Base-by-base conservation (phyloP, 2,888 invertebrate species). In the Thelaira solivaga region DNA sequence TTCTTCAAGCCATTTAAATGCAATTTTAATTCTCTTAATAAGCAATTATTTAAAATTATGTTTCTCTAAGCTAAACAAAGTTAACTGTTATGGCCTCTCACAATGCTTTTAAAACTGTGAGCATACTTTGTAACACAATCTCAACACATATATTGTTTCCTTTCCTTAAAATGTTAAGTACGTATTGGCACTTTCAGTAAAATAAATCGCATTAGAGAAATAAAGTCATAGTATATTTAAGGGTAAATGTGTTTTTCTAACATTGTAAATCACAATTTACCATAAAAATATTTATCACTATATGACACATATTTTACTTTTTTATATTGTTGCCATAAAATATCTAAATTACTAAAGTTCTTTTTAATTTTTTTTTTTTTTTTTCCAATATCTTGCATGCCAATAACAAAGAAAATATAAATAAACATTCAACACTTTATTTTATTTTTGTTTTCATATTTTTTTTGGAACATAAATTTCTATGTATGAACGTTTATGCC, bases 231-330 rank as follows among this genome's bases (percentile, higher is more conserved):
- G n/a, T n/a, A 13, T 26, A 10, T 62, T 61, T 43, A 18, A 51
- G 62, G 72, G 53, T 34, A 53, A 62, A 62, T 53, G 26, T 62
- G 11, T 64, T 36, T 16, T n/a, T 20, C 6, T 36, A 53, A 34
- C 55, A 43, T 24, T 18, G 41, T 73, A 73, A 68, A 73, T 77
- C 55, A 72, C 72, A 62, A 72, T 77, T 72, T 64, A 62, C 67
- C 55, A 77, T 43, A 68, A 59, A 49, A 55, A 62, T 43, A 39
- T 76, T 72, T 72, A 76, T 72, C 72, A 72, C 47, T 29, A 43
- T 62, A 55, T 72, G 72, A 72, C 49, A 72, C 39, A 72, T 72
- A 72, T 76, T 71, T 39, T 43, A 34, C 43, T 34, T 51, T 43
- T 69, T 31, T 69, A 24, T 65, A 26, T 59, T 57, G 7, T 26